A percentile compares a stretch with the other conserved stretches of the same genome.
These are phyloP conservation scores for Tapera naevia DNA, from an alignment of 2,797 vertebrate genomes.

Conservation along the genomic window DNA sequence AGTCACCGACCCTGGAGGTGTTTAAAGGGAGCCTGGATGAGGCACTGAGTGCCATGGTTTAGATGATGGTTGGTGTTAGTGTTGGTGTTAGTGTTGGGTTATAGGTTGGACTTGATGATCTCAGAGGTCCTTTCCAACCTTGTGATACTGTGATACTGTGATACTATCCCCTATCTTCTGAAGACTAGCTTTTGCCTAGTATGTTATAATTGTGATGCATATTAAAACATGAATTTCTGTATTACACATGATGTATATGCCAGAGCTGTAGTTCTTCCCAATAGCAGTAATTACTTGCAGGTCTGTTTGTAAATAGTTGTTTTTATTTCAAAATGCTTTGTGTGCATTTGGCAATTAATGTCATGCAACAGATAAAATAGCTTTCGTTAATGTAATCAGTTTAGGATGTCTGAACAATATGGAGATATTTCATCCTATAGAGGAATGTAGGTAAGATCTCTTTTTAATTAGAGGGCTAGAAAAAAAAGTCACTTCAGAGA, in stretches of 20 bases:
- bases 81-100: too few relatives aligned
- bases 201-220: background rate
- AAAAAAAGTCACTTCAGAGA: background rate
- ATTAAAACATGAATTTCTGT: background rate
- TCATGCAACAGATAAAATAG: background rate
- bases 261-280: background rate
- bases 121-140: too few relatives aligned
- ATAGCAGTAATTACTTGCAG: background rate
- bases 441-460: background rate
- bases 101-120: too few relatives aligned
- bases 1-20: too few relatives aligned
- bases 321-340: background rate
- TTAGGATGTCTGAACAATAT: background rate
- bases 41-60: too few relatives aligned
- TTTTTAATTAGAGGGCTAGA: slow-evolving; percentile 21
- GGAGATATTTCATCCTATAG: background rate
- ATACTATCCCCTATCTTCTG: background rate
- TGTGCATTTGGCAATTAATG: background rate
- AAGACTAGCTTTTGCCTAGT: background rate
- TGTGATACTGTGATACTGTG: too few relatives aligned
- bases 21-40: too few relatives aligned
- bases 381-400: background rate
- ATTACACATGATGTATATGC: background rate
- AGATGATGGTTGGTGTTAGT: too few relatives aligned
- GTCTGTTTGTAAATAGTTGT: background rate